A percentile compares a stretch with the other conserved stretches of the same genome.
These are phyloP conservation scores for Aporrectodea caliginosa DNA, from an alignment of 1,140 invertebrate genomes.

Conservation along the genomic window DNA sequence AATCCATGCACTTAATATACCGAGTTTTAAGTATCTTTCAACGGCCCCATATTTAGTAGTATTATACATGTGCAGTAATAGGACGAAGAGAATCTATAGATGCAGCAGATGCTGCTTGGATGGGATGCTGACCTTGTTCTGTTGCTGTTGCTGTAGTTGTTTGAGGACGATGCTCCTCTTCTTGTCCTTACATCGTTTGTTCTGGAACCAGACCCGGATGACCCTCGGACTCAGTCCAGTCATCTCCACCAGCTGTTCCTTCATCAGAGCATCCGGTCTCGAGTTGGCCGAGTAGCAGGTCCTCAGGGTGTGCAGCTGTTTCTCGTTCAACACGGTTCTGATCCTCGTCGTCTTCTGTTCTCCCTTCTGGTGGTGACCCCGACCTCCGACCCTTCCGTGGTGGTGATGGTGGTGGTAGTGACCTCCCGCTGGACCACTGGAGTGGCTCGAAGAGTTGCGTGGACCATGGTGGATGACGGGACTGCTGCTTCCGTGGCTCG, in stretches of 20 bases:
- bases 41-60: no score
- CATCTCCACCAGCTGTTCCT: slow-evolving; percentile 98
- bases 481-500: neutral
- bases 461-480: neutral
- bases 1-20: no score
- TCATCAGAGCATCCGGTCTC: slow-evolving; percentile 96
- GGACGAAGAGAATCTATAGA: no score
- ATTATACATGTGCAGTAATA: no score
- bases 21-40: no score
- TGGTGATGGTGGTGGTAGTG: slow-evolving; percentile 27
- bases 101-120: no score
- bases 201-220: slow-evolving; percentile 94
- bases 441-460: neutral
- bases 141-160: slow-evolving; percentile 93
- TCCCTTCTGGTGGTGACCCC: neutral
- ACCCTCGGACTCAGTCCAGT: slow-evolving; percentile 90
- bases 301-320: slow-evolving; percentile 88
- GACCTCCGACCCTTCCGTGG: neutral
- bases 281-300: slow-evolving; percentile 94
- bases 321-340: slow-evolving; percentile 95
- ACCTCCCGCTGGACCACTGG: neutral
- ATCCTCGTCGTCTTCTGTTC: slow-evolving; percentile 83
- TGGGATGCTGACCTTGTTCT: slow-evolving; percentile 34
- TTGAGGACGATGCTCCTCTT: slow-evolving; percentile 95
- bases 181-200: slow-evolving; percentile 99